These are phyloP conservation scores for Tragelaphus imberbis DNA, from an alignment of 2,113 vertebrate species.

Conservation along the genomic window DNA sequence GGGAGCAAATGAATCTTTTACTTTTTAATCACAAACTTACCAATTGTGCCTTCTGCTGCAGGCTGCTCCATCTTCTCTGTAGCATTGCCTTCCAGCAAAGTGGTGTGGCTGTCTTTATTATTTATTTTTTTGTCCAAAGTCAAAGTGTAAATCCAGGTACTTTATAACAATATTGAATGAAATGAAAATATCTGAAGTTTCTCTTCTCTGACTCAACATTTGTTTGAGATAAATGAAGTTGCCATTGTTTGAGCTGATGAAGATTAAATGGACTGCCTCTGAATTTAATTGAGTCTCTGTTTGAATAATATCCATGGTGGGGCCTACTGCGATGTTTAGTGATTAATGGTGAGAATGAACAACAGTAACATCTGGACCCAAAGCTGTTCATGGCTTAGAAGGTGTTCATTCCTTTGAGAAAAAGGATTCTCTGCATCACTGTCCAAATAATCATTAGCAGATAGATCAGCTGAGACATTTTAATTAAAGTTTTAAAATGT, in stretches of 20 bases:
- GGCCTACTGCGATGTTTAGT: slow-evolving; percentile 66
- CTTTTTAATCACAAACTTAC: too few relatives aligned
- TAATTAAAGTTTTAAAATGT: slow-evolving; percentile 66
- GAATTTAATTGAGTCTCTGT: slow-evolving; percentile 75
- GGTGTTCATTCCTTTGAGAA: slow-evolving; percentile 70
- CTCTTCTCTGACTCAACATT: slow-evolving; percentile 63
- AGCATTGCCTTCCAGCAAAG: neutral
- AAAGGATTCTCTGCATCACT: slow-evolving; percentile 70
- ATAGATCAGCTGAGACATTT: slow-evolving; percentile 66
- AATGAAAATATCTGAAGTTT: slow-evolving; percentile 69
- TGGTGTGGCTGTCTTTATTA: neutral
- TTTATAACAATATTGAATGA: slow-evolving; percentile 64
- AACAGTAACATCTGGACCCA: slow-evolving; percentile 73
- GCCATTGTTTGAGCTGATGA: slow-evolving; percentile 73
- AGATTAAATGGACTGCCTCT: slow-evolving; percentile 72
- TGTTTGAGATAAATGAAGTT: slow-evolving; percentile 71
- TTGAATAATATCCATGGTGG: slow-evolving; percentile 71
- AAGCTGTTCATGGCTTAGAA: slow-evolving; percentile 74
- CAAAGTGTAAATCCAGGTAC: slow-evolving; percentile 54
- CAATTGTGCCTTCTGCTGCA: too few relatives aligned
- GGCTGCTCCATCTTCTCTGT: neutral
- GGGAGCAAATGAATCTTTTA: too few relatives aligned
- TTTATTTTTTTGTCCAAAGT: slow-evolving; percentile 52
- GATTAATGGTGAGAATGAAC: slow-evolving; percentile 72
- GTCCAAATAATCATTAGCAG: slow-evolving; percentile 75